Base-by-base conservation (phyloP, 1,140 invertebrate genomes). In the Calephelis nemesis region DNA sequence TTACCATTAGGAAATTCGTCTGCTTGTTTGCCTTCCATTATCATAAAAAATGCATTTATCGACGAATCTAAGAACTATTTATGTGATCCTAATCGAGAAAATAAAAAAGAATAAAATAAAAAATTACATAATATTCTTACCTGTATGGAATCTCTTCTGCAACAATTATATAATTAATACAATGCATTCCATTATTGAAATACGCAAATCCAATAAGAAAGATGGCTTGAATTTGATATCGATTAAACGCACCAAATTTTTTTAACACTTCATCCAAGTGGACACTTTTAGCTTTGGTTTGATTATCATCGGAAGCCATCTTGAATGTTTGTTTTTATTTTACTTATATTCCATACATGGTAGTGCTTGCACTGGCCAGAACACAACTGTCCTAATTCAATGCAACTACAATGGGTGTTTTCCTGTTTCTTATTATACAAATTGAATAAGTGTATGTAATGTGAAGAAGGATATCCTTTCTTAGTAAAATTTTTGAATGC, bases 111-210 rank as follows among this genome's bases (percentile, higher is more conserved):
- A 19, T 19, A 19, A 19, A 19, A 19, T 19, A 19, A 19, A 19
- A 19, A 19, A 19, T 19, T 19, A 19, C 15, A 15, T 9, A 5
- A 5, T 0, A 10, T n/a, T 62, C 62, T 68, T 66, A 76, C 76
- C 76, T 76, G 47, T 78, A 76, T 0, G 72, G 64, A 11, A 69
- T 68, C 39, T 78, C 74, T 47, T 78, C 76, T 47, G 76, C 76
- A 7, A 78, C 74, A 7, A 78, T 67, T 4, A 78, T 65, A 30
- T 73, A 78, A 69, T 78, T 78, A 40, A 72, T 74, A 50, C 76
- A 76, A 40, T 78, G 76, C 74, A 78, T 78, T 9, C 67, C 69
- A 68, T 78, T 78, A 42, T 73, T 78, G 48, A 78, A 78, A 49
- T 76, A 76, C 5, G 71, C 76, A 48, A 78, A 78, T 13, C 76